Conservation (phyloP, 2,888 invertebrate species). For the Hemithea aestivaria region DNA sequence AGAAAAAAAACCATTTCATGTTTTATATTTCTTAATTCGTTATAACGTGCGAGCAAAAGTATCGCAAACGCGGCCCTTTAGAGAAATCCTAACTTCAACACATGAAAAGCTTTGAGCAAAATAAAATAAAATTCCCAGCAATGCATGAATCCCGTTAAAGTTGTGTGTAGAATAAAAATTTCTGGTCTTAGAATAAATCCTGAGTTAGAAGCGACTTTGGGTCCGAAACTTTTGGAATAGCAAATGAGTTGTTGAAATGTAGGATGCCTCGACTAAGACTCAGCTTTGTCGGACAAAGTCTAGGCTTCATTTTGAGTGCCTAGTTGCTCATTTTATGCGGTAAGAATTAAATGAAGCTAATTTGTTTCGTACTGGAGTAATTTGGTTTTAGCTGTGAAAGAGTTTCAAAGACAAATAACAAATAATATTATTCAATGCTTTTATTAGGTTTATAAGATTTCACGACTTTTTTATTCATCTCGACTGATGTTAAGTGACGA, state of each 20-base stretch:
- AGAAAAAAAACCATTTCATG: too few species aligned
- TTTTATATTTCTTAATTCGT: too few species aligned
- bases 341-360: slow-evolving; percentile 1
- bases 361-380: slow-evolving; percentile 3
- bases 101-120: slow-evolving; percentile 28
- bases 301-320: slow-evolving; percentile 14
- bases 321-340: slow-evolving; percentile 12
- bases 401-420: too few species aligned
- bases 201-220: slow-evolving; percentile 13
- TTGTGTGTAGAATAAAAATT: slow-evolving; percentile 37
- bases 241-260: slow-evolving; percentile 21
- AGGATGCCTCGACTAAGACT: slow-evolving; percentile 12
- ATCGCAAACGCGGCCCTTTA: too few species aligned
- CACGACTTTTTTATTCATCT: too few species aligned
- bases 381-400: too few species aligned
- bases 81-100: slow-evolving; percentile 25
- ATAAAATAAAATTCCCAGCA: slow-evolving; percentile 28
- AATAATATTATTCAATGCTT: too few species aligned
- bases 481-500: too few species aligned
- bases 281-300: slow-evolving; percentile 17
- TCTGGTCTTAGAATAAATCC: slow-evolving; percentile 31
- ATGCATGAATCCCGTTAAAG: slow-evolving; percentile 28
- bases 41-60: too few species aligned
- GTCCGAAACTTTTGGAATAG: slow-evolving; percentile 34
- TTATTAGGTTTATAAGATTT: too few species aligned